These are phyloP conservation scores for Subanguina moxae DNA, from an alignment of 1,140 invertebrate species.

Conservation along the genomic window DNA sequence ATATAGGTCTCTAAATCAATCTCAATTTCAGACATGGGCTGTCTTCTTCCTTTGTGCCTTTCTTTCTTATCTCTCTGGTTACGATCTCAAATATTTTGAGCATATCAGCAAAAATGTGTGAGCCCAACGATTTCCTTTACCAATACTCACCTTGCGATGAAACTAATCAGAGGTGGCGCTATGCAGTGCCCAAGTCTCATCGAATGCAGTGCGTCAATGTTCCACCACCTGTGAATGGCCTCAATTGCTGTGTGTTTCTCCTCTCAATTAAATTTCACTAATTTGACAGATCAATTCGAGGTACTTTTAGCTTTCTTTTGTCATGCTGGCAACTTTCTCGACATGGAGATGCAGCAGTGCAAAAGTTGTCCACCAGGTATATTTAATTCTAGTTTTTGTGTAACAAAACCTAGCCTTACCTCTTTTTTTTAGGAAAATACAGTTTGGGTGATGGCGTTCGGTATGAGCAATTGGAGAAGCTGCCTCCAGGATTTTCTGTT, in stretches of 20 bases:
- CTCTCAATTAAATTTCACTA: slow-evolving; percentile 8
- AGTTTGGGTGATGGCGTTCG: slow-evolving; percentile 54
- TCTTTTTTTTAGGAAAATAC: slow-evolving; percentile 40
- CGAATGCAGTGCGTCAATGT: slow-evolving; percentile 40
- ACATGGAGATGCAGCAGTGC: slow-evolving; percentile 53
- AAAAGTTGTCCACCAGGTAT: slow-evolving; percentile 44
- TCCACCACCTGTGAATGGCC: slow-evolving; percentile 42
- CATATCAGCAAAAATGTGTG: not conserved
- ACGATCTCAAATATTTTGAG: not conserved
- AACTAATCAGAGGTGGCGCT: slow-evolving; percentile 47
- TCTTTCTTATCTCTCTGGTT: not conserved
- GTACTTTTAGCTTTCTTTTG: slow-evolving; percentile 51
- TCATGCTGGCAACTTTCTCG: slow-evolving; percentile 48
- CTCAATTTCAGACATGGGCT: too few relatives aligned
- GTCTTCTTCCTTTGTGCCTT: not conserved
- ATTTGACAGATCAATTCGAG: not conserved
- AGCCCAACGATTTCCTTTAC: slow-evolving; percentile 39
- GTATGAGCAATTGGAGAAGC: slow-evolving; percentile 51
- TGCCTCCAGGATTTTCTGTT: slow-evolving; percentile 44
- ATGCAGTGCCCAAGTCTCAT: slow-evolving; percentile 49
- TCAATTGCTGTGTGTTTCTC: slow-evolving; percentile 49
- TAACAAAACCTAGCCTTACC: slow-evolving; percentile 5
- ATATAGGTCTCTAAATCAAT: too few relatives aligned
- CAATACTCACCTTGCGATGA: slow-evolving; percentile 53
- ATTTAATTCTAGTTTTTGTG: slow-evolving; percentile 3